These are phyloP conservation scores for Bungarus multicinctus DNA, from an alignment of 2,113 vertebrate species.

Conservation along the genomic window DNA sequence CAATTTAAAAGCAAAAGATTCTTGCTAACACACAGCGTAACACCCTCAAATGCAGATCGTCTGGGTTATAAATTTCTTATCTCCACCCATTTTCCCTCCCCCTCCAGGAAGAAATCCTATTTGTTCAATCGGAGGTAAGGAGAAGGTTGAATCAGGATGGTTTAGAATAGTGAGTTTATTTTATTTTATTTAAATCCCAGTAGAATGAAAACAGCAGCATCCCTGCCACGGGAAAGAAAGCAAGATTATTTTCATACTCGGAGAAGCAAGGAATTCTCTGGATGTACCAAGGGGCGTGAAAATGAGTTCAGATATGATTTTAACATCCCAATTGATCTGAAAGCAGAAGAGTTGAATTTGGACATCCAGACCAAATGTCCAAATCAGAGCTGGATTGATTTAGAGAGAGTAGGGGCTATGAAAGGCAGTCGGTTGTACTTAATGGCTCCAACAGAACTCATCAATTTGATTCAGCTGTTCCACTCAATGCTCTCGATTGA, in stretches of 20 bases:
- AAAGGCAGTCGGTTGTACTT: background rate
- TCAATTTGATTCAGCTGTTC: background rate
- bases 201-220: background rate
- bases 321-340: background rate
- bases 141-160: background rate
- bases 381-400: background rate
- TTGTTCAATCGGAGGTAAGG: background rate
- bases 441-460: background rate
- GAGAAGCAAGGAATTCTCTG: background rate
- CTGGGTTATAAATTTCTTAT: background rate
- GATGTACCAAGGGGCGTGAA: background rate
- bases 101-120: background rate
- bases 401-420: background rate
- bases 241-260: background rate
- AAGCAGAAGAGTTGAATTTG: background rate
- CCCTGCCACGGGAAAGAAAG: background rate
- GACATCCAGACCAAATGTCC: background rate
- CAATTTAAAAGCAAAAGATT: background rate
- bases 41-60: background rate
- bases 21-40: background rate
- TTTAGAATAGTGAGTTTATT: background rate
- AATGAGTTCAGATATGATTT: background rate
- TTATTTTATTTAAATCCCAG: background rate
- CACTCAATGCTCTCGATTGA: background rate
- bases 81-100: background rate